These are phyloP conservation scores for Halcyon chelicuti DNA, from an alignment of 2,797 vertebrate species.

Conservation along the genomic window DNA sequence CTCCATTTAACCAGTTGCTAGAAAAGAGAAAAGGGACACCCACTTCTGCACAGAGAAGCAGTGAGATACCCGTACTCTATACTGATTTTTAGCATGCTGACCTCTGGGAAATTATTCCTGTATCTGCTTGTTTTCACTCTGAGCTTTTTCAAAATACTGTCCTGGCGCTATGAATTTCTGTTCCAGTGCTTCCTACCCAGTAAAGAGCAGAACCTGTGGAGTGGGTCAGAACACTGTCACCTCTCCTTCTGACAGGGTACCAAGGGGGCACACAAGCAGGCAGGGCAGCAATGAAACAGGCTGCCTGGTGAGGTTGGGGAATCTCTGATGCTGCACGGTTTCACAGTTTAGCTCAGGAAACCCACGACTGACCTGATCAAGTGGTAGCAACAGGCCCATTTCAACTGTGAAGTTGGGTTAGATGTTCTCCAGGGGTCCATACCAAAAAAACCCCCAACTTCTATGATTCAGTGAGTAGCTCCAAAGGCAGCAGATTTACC, in stretches of 20 bases:
- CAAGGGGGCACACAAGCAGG: neutral
- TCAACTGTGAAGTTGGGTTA: neutral
- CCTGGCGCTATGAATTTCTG: neutral
- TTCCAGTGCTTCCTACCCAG: neutral
- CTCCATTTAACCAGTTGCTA: neutral
- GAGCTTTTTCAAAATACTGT: neutral
- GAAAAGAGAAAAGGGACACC: neutral
- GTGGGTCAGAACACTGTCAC: neutral
- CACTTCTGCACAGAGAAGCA: neutral
- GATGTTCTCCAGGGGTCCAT: neutral
- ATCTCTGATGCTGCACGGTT: neutral
- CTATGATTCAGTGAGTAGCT: neutral
- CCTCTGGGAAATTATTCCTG: neutral
- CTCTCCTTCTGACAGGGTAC: rapidly evolving
- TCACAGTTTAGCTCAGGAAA: neutral
- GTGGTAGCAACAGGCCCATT: neutral
- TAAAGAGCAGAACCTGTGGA: neutral
- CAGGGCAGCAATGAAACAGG: neutral
- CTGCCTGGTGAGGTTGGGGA: neutral
- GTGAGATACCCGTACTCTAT: neutral
- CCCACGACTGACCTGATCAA: neutral
- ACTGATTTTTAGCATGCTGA: neutral
- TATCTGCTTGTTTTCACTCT: neutral
- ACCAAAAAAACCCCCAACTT: neutral
- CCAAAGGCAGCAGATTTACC: neutral